Evolutionary conservation across 1,140 invertebrate genomes (phyloP).

Genomic region (Neodiprion virginianus): DNA sequence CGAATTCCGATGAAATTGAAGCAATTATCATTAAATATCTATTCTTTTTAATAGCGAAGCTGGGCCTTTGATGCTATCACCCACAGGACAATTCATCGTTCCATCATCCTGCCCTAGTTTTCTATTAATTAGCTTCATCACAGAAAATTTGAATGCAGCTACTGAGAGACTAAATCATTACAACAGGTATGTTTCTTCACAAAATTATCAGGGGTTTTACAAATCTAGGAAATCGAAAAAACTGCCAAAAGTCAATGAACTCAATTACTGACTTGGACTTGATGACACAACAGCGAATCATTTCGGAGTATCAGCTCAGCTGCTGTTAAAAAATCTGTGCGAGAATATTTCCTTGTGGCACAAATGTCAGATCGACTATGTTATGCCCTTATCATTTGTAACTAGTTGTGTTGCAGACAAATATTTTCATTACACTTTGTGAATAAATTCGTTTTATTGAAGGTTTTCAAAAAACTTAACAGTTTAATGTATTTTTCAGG

Average conservation of each 20-base stretch:
- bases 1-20: slow-evolving; percentile 7
- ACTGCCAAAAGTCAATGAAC: background rate
- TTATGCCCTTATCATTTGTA: background rate
- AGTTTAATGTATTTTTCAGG: slow-evolving; percentile 59
- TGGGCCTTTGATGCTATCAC: slow-evolving; percentile 90
- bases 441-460: slow-evolving; percentile 15
- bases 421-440: slow-evolving; percentile 6
- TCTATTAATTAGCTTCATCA: slow-evolving; percentile 84
- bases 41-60: slow-evolving; percentile 73
- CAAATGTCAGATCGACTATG: no score
- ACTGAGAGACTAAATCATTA: slow-evolving; percentile 74
- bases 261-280: background rate
- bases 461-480: background rate
- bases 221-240: background rate
- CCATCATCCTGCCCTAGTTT: slow-evolving; percentile 88
- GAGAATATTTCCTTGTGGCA: no score
- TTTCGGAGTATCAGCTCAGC: no score
- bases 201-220: background rate
- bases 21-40: slow-evolving; percentile 18
- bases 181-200: slow-evolving; percentile 60
- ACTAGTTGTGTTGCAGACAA: background rate
- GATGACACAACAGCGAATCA: background rate
- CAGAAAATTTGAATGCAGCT: slow-evolving; percentile 78
- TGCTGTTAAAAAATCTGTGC: no score
- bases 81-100: slow-evolving; percentile 90